These are phyloP conservation scores for Euzophera pinguis DNA, from an alignment of 2,888 invertebrate species.

Conservation along the genomic window DNA sequence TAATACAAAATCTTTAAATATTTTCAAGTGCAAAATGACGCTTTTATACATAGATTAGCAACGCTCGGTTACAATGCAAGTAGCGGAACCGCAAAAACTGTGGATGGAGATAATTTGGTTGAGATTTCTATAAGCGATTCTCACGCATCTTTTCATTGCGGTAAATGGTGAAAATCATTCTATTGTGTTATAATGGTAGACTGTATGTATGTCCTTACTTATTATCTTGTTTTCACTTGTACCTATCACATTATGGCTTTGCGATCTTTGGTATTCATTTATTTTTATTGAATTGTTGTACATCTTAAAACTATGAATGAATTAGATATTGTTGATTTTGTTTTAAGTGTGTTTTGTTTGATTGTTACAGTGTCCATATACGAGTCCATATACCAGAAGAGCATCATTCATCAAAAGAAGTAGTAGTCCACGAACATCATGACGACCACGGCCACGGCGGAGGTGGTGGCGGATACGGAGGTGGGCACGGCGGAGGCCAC, in stretches of 20 bases:
- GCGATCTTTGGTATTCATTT: slow-evolving; percentile 43
- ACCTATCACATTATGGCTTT: slow-evolving; percentile 45
- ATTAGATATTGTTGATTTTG: too few relatives aligned
- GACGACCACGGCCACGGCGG: slow-evolving; percentile 46
- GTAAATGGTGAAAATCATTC: slow-evolving; percentile 68
- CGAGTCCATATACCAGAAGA: slow-evolving; percentile 76
- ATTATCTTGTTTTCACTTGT: slow-evolving; percentile 53
- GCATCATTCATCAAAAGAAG: slow-evolving; percentile 68
- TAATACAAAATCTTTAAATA: too few relatives aligned
- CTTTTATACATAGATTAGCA: background rate
- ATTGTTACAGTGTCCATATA: slow-evolving; percentile 76
- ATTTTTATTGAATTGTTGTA: background rate
- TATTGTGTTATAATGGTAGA: slow-evolving; percentile 57
- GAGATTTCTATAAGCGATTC: slow-evolving; percentile 67
- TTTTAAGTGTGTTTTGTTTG: too few relatives aligned
- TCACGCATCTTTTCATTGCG: slow-evolving; percentile 64
- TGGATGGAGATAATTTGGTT: slow-evolving; percentile 57
- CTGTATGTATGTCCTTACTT: slow-evolving; percentile 30
- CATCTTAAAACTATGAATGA: too few relatives aligned
- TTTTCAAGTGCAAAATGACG: too few relatives aligned
- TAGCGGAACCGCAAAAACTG: slow-evolving; percentile 53
- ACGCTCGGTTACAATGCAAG: background rate
- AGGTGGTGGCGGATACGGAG: slow-evolving; percentile 30
- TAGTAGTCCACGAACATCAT: slow-evolving; percentile 62
- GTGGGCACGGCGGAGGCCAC: slow-evolving; percentile 23